A percentile compares a stretch with the other conserved stretches of the same genome.
Evolutionary conservation across 2,113 vertebrate species (phyloP).

Genomic region (Percopsis transmontana): DNA sequence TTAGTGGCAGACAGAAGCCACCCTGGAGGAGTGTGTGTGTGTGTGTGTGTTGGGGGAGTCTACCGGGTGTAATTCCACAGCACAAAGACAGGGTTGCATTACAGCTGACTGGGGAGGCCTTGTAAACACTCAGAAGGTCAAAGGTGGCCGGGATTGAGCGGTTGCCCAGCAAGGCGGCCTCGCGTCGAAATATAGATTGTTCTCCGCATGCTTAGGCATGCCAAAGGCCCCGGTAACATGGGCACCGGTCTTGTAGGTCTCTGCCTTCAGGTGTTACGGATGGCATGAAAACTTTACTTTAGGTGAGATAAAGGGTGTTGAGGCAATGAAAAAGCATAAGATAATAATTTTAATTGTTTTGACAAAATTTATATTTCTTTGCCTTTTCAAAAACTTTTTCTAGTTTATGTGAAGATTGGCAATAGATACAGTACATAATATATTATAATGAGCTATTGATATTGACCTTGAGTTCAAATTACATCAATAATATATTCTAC

Average conservation of each 20-base stretch:
- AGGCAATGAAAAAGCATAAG: too few species aligned
- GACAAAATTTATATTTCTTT: too few species aligned
- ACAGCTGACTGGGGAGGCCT: conserved; percentile 20
- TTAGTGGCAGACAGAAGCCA: not conserved
- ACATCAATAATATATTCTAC: too few species aligned
- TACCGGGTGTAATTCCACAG: conserved; percentile 56
- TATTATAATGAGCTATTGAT: too few species aligned
- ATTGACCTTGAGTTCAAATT: too few species aligned
- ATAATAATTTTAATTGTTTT: too few species aligned
- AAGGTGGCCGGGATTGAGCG: conserved; percentile 71
- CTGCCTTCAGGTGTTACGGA: too few species aligned
- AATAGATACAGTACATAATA: too few species aligned
- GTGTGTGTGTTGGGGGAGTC: conserved; percentile 11
- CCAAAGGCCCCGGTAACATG: conserved; percentile 45
- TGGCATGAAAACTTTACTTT: too few species aligned
- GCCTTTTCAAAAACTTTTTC: too few species aligned
- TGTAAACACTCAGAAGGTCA: conserved; percentile 63
- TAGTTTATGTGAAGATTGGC: too few species aligned
- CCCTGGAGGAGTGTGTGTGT: not conserved
- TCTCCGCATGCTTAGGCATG: conserved; percentile 53
- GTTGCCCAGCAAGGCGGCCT: conserved; percentile 50
- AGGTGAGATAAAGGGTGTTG: too few species aligned
- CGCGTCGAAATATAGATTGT: conserved; percentile 58
- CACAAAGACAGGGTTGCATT: conserved; percentile 42
- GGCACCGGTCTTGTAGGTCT: not conserved